Base-by-base conservation (phyloP, 2,113 vertebrate genomes). In the Climacteris rufus region DNA sequence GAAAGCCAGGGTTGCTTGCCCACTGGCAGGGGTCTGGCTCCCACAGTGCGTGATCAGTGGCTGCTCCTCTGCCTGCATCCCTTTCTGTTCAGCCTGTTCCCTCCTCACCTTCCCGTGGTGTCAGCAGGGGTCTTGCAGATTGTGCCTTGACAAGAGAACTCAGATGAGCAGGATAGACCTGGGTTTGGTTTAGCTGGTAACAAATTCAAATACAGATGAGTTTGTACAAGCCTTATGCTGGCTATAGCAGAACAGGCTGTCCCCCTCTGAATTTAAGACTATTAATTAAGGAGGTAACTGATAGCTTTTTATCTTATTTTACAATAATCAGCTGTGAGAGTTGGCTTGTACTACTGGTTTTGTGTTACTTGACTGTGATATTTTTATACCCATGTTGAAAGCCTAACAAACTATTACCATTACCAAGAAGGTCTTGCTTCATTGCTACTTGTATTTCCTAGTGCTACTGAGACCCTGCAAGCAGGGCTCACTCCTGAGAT, bases 1-100 rank as follows among this genome's bases (percentile, higher is more conserved):
- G 49, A 64, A 74, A 56, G 23, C 0, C 5, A 56, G 21, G 28
- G 8, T 9, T 70, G 45, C 50, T 42, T 74, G 28, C 56, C 37
- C 20, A 2, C 0, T 64, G 28, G 14, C 20, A 35, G 33, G n/a
- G 31, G n/a, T 8, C 57, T 33, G 39, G 24, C 22, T 65, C 25
- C 60, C 2, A 1, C 0, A 0, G 33, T 15, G 28, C 18, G 6
- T 2, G 2, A 44, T 49, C 2, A 1, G 49, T 53, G 21, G 15
- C 65, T 54, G 31, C 35, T 54, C 23, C 56, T 54, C 1, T 47
- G 12, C 59, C 59, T 45, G 13, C 6, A 0, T 80, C 28, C 11
- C 0, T 1, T 47, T 2, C 2, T 3, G 1, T 42, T 80, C 0
- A 2, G 6, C 20, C 27, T 57, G 6, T 35, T 85, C 2, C 3